A percentile compares a stretch with the other conserved stretches of the same genome.
Conservation (phyloP, 2,113 vertebrate genomes). For the Chamaea fasciata region DNA sequence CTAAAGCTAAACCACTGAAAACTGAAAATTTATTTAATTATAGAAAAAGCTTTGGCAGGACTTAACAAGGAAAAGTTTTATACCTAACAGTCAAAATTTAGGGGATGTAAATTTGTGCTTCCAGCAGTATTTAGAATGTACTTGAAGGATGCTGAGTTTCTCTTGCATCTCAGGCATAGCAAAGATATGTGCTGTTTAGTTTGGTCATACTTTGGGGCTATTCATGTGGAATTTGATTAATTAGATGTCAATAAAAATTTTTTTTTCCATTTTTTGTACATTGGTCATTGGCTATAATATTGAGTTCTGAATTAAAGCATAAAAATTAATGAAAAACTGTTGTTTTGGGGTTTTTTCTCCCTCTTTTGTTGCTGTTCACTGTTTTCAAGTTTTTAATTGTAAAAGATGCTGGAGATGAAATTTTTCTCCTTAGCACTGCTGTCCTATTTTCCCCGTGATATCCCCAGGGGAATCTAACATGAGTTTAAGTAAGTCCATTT, state of each 20-base stretch:
- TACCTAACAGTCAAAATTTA: neutral
- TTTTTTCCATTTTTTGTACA: neutral
- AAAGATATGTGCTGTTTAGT: neutral
- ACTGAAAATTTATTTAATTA: neutral
- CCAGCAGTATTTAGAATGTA: neutral
- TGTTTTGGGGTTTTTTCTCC: neutral
- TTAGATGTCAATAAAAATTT: neutral
- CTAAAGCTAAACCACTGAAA: neutral
- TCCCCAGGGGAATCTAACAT: slow-evolving; percentile 35
- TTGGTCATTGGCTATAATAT: neutral
- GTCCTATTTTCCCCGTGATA: slow-evolving; percentile 61
- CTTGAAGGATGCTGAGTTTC: neutral
- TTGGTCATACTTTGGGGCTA: neutral
- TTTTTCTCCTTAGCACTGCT: slow-evolving; percentile 28
- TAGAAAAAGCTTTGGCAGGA: neutral
- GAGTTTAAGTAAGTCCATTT: slow-evolving; percentile 63
- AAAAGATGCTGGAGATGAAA: slow-evolving; percentile 43
- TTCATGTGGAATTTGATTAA: neutral
- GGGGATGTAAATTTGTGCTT: neutral
- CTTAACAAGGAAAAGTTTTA: neutral
- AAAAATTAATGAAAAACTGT: neutral
- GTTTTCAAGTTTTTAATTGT: slow-evolving; percentile 42
- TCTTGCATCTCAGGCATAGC: neutral
- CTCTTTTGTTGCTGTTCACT: neutral
- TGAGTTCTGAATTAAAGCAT: neutral